Evolutionary conservation across 1,140 invertebrate genomes (phyloP), one percentile per base, ranked within the genome.

Genomic region (Reticulitermes speratus): DNA sequence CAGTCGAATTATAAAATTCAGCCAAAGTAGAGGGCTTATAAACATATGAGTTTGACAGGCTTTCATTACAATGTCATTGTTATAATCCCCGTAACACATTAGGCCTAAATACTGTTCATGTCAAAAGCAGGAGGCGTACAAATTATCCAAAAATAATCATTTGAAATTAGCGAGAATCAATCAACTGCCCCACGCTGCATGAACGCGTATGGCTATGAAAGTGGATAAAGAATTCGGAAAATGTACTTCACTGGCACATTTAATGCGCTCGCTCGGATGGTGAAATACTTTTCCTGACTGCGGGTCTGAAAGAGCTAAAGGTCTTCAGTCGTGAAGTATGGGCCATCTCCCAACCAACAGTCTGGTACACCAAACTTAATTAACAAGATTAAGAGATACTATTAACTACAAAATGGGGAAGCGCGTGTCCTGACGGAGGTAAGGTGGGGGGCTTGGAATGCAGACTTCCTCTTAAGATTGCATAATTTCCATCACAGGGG

Each of bases 341-440:
- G 52, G 52, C 9, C 52, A 55, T 16, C 52, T 16, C 52, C 14
- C 52, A 55, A 5, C 52, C 52, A 55, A 55, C 9, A 55, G 8
- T 55, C 52, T 55, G 14, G 52, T 19, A 55, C 5, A 21, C 25
- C 7, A 30, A 75, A 75, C 65, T 75, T 75, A 75, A 75, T 75
- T 75, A 75, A 75, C 65, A 30, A 75, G 65, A 75, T 75, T 75
- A 75, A 75, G n/a, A n/a, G 65, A 75, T 75, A 75, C 65, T 75
- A 75, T 75, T 75, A 75, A 30, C 65, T 75, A 75, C n/a, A 75
- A 75, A 75, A n/a, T 75, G 65, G n/a, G 9, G 25, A 30, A 8
- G 65, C 65, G 9, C 65, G 25, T 16, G 16, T 55, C 52, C 52
- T 55, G 1, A 14, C 14, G 19, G 52, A 55, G 52, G 52, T 55